phyloP scores from a whole-genome alignment of 1,140 invertebrate species.

The Drosophila albomicans region DNA sequence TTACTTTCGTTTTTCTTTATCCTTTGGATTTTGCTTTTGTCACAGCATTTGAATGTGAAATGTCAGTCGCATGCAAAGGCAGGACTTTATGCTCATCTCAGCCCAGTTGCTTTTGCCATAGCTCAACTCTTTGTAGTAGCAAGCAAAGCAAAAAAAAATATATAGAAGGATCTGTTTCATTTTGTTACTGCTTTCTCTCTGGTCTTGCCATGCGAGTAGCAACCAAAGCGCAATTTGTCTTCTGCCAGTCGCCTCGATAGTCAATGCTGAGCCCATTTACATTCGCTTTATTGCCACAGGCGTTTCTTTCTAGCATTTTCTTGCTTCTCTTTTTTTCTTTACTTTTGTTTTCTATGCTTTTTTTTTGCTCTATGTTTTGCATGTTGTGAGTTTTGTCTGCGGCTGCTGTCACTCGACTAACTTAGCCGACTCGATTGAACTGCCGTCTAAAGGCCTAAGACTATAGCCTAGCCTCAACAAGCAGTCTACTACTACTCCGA shows the following conservation, averaged over 20 bases:
- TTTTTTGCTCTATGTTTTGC: constrained; percentile 38
- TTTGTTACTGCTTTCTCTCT: constrained; percentile 52
- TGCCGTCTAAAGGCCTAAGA: not conserved
- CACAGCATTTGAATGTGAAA: constrained; percentile 80
- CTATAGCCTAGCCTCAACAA: constrained; percentile 7
- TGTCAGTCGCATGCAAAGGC: constrained; percentile 72
- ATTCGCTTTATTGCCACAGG: constrained; percentile 66
- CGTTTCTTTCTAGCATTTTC: constrained; percentile 32
- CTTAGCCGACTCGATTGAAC: constrained; percentile 29
- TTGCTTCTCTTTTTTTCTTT: constrained; percentile 31
- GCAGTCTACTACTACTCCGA: constrained; percentile 12
- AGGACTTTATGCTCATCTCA: constrained; percentile 56
- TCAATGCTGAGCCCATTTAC: constrained; percentile 77
- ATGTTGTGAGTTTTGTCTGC: constrained; percentile 64
- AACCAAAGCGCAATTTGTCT: constrained; percentile 83
- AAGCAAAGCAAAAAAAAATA: constrained; percentile 17
- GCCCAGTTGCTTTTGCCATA: constrained; percentile 30
- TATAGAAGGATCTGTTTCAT: constrained; percentile 68
- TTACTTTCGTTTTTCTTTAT: too few species aligned
- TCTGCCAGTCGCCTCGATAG: constrained; percentile 71
- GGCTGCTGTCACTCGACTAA: constrained; percentile 69
- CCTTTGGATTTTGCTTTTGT: constrained; percentile 34
- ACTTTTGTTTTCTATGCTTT: constrained; percentile 38
- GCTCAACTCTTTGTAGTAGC: constrained; percentile 55
- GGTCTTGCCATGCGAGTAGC: constrained; percentile 51